Evolutionary conservation across 1,140 invertebrate genomes (phyloP).

Genomic region (Drosophila prosaltans): DNA sequence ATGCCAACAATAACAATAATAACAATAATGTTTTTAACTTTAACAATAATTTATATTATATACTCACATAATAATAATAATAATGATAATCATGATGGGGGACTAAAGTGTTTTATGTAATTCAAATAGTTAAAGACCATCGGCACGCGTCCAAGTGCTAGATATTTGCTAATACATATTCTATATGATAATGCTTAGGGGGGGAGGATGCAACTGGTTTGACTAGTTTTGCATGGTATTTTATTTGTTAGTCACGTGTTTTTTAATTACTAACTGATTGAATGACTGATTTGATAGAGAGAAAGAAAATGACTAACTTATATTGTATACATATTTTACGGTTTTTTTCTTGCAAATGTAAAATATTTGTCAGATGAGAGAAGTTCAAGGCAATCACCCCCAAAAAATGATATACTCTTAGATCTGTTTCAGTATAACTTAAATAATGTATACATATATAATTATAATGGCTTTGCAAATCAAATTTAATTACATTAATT

Average conservation of each 20-base stretch:
- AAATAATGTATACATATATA: neutral
- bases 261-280: conserved; percentile 45
- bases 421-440: neutral
- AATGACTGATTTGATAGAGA: neutral
- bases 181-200: neutral
- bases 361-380: conserved; percentile 15
- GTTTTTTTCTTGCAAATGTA: conserved; percentile 34
- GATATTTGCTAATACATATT: neutral
- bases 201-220: conserved; percentile 46
- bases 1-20: conserved; percentile 14
- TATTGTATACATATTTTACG: conserved; percentile 9
- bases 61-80: conserved; percentile 9
- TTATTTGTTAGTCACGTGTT: conserved; percentile 66
- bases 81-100: conserved; percentile 4
- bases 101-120: conserved; percentile 29
- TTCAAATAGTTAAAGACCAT: conserved; percentile 29
- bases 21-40: conserved; percentile 12
- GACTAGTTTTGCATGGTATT: conserved; percentile 69
- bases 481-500: conserved; percentile 6
- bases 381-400: conserved; percentile 3
- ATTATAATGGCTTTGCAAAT: neutral
- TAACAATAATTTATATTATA: conserved; percentile 17
- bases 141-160: conserved; percentile 44
- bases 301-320: conserved; percentile 16
- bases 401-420: neutral